Conservation (phyloP, 2,113 vertebrate species). For the Larimichthys polyactis region DNA sequence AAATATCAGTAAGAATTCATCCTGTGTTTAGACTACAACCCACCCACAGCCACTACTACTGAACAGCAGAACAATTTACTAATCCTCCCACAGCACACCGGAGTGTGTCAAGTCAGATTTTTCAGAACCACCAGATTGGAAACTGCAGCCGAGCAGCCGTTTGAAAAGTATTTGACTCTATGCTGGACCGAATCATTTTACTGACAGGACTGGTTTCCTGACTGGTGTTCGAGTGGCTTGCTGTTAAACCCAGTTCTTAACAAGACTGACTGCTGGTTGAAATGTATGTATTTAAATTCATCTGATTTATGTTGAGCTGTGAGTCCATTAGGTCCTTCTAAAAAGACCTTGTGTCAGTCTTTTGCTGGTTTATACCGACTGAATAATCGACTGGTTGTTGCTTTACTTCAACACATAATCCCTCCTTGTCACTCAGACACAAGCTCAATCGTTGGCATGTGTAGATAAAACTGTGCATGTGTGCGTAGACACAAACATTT, state of each 20-base stretch:
- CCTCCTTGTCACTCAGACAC: background rate
- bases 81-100: slow-evolving; percentile 17
- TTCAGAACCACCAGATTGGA: slow-evolving; percentile 16
- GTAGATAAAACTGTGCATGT: background rate
- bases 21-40: background rate
- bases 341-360: slow-evolving; percentile 21
- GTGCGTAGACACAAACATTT: background rate
- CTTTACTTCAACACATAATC: background rate
- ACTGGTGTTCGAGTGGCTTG: slow-evolving; percentile 1
- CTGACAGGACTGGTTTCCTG: background rate
- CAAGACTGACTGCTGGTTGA: background rate
- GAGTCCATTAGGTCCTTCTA: slow-evolving; percentile 12
- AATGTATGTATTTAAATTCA: slow-evolving; percentile 27
- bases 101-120: background rate
- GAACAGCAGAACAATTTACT: slow-evolving; percentile 21
- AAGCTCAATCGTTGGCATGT: background rate
- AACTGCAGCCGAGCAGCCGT: slow-evolving; percentile 4
- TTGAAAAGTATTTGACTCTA: slow-evolving; percentile 18
- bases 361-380: slow-evolving; percentile 25
- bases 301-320: slow-evolving; percentile 25
- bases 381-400: background rate
- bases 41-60: background rate
- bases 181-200: background rate
- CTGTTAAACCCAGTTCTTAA: background rate
- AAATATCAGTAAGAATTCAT: background rate